Evolutionary conservation across 1,140 invertebrate species (phyloP).

Genomic region (Meloidogyne hapla): DNA sequence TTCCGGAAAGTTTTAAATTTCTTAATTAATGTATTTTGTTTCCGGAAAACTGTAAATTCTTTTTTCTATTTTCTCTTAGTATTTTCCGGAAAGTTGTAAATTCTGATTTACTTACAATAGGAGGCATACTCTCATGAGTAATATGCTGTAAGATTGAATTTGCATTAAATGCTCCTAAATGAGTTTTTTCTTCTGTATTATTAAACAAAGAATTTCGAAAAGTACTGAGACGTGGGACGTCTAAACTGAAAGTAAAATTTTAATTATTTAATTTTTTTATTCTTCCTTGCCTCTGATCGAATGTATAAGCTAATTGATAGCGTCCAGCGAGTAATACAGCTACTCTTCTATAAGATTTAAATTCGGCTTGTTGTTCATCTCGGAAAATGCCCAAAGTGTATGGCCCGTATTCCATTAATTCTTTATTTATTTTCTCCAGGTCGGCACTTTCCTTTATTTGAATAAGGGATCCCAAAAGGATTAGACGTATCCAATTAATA

Average conservation of each 20-base stretch:
- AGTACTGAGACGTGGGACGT: slow-evolving; percentile 15
- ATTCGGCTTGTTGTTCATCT: slow-evolving; percentile 39
- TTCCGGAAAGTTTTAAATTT: neutral
- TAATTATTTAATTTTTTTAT: neutral
- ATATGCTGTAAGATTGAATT: slow-evolving; percentile 36
- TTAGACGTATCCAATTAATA: slow-evolving; percentile 27
- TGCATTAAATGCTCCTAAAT: slow-evolving; percentile 35
- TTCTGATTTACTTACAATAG: slow-evolving; percentile 16
- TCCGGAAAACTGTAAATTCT: too few relatives aligned
- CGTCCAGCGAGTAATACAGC: slow-evolving; percentile 41
- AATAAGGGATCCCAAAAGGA: slow-evolving; percentile 13
- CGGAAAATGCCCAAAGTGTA: slow-evolving; percentile 45
- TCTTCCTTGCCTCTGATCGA: slow-evolving; percentile 36
- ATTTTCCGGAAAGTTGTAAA: neutral
- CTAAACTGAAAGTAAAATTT: slow-evolving; percentile 20
- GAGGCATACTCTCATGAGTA: slow-evolving; percentile 39
- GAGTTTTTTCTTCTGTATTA: slow-evolving; percentile 25
- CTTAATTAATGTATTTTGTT: neutral
- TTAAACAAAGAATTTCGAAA: slow-evolving; percentile 16
- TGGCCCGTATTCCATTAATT: neutral
- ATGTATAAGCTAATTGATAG: slow-evolving; percentile 45
- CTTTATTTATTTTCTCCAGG: slow-evolving; percentile 23
- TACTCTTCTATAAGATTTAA: slow-evolving; percentile 27
- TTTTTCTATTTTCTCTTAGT: too few relatives aligned
- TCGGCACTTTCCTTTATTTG: slow-evolving; percentile 16